phyloP scores from a whole-genome alignment of 2,113 vertebrate genomes.

The Mobula hypostoma region DNA sequence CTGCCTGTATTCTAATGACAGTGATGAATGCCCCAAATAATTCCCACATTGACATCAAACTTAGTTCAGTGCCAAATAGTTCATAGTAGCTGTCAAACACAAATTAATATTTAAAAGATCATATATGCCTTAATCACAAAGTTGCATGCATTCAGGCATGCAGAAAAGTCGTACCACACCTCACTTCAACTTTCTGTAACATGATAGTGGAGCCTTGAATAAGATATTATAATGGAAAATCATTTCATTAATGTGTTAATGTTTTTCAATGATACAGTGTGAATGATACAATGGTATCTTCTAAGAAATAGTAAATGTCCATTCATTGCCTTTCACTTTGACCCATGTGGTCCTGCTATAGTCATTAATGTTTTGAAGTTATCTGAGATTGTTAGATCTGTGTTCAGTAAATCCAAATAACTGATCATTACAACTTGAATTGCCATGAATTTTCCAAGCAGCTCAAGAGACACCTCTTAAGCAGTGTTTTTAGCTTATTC shows the following conservation, averaged over 20 bases:
- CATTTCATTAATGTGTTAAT: conserved; percentile 58
- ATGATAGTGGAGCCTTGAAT: conserved; percentile 61
- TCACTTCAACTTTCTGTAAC: conserved; percentile 67
- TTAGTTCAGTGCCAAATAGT: conserved; percentile 50
- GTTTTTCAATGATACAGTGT: not conserved
- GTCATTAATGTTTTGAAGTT: not conserved
- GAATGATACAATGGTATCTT: not conserved
- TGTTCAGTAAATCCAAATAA: not conserved
- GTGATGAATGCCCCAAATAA: conserved; percentile 13
- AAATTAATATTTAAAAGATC: conserved; percentile 75
- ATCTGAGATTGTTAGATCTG: not conserved
- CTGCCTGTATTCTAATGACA: not conserved
- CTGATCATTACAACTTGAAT: not conserved
- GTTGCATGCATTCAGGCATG: conserved; percentile 71
- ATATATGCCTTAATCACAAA: conserved; percentile 70
- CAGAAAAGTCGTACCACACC: conserved; percentile 66
- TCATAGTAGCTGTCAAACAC: conserved; percentile 64
- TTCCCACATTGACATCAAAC: conserved; percentile 39
- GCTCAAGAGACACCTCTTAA: not conserved
- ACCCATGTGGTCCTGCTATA: not conserved
- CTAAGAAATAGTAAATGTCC: not conserved
- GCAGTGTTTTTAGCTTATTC: not conserved
- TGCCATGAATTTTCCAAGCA: not conserved
- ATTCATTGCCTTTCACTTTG: not conserved
- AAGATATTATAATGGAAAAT: conserved; percentile 58